Conservation (phyloP, 2,797 vertebrate genomes). For the Falco columbarius region DNA sequence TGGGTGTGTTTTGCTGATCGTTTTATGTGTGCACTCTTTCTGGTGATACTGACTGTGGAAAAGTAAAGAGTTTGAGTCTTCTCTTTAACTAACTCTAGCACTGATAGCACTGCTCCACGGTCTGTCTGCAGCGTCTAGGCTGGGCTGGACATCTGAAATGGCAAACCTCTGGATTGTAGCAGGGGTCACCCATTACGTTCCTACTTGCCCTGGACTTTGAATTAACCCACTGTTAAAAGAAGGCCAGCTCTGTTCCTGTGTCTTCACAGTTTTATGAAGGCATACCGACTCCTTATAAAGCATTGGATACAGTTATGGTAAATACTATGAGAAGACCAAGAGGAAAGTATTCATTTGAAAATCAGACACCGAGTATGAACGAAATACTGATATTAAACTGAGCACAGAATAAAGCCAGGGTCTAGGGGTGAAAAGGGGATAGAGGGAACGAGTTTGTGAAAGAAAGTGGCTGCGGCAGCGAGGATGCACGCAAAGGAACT, state of each 20-base stretch:
- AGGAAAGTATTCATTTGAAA: neutral
- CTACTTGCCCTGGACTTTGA: neutral
- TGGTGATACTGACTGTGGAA: neutral
- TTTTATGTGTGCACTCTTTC: neutral
- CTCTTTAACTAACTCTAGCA: neutral
- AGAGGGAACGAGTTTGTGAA: neutral
- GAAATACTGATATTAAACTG: neutral
- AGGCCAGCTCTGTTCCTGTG: neutral
- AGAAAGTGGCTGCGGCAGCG: neutral
- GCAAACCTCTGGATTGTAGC: neutral
- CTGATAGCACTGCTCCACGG: neutral
- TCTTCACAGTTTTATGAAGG: neutral
- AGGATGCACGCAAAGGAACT: neutral
- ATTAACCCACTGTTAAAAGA: neutral
- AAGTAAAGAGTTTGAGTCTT: neutral
- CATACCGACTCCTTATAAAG: neutral
- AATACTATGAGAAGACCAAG: neutral
- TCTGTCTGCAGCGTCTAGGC: neutral
- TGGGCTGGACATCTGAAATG: neutral
- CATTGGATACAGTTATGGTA: rapidly evolving
- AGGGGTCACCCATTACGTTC: neutral
- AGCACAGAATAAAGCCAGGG: neutral
- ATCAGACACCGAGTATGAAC: neutral
- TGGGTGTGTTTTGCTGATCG: neutral
- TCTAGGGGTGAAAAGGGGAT: rapidly evolving